Conservation (phyloP, 2,797 vertebrate genomes). For the Glossophaga mutica region DNA sequence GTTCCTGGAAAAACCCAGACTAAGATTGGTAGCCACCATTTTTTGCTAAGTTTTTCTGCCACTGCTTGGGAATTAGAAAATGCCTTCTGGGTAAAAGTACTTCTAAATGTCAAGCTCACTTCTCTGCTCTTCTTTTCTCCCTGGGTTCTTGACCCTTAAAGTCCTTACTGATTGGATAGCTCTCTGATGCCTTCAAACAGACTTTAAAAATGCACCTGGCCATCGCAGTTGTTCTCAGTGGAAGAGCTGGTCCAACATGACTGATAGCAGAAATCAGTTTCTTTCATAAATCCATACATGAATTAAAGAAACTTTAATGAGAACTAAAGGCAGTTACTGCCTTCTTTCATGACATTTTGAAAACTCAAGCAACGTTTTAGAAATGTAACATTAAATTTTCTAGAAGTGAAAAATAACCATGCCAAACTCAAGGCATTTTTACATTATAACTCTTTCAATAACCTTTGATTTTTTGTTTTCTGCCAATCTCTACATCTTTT, state of each 20-base stretch:
- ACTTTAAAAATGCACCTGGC: constrained; percentile 46
- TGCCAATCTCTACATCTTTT: neutral
- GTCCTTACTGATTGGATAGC: constrained; percentile 38
- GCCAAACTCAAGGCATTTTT: constrained; percentile 16
- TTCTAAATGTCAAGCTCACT: constrained; percentile 19
- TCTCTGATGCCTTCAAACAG: constrained; percentile 43
- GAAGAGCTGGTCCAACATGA: constrained; percentile 36
- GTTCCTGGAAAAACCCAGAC: neutral
- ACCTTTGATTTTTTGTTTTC: constrained; percentile 28
- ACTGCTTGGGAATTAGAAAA: constrained; percentile 26
- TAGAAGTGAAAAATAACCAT: constrained; percentile 6
- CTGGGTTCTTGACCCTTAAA: constrained; percentile 45
- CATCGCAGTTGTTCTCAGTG: constrained; percentile 45
- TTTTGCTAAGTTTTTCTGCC: neutral
- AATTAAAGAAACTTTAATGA: constrained; percentile 61
- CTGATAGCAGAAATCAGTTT: constrained; percentile 54
- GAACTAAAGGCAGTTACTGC: constrained; percentile 32
- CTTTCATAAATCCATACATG: constrained; percentile 29
- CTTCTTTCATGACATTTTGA: constrained; percentile 48
- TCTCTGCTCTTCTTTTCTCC: constrained; percentile 3
- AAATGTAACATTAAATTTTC: constrained; percentile 35
- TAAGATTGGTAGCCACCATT: neutral
- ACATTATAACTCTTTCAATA: neutral
- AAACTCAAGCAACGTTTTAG: constrained; percentile 2
- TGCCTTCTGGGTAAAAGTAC: neutral